phyloP scores from a whole-genome alignment of 2,888 invertebrate species.

The Dastarcus helophoroides region DNA sequence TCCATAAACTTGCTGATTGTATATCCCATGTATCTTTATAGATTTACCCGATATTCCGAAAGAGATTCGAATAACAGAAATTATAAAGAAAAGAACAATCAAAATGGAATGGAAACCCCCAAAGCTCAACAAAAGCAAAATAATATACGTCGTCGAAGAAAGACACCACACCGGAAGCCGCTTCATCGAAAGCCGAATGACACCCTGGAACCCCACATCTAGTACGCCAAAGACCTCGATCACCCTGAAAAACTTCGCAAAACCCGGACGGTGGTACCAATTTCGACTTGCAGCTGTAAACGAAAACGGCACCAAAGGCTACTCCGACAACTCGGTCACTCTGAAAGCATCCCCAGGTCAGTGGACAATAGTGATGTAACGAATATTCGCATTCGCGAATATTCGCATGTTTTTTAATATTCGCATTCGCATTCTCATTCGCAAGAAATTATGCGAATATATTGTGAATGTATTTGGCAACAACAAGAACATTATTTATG shows the following conservation, averaged over 20 bases:
- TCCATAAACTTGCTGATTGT: no score
- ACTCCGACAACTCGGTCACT: slow-evolving; percentile 48
- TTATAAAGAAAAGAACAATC: slow-evolving; percentile 40
- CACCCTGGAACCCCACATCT: slow-evolving; percentile 50
- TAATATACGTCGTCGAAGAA: slow-evolving; percentile 54
- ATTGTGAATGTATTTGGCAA: no score
- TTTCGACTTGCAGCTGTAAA: slow-evolving; percentile 68
- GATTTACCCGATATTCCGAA: slow-evolving; percentile 53
- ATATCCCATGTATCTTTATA: no score
- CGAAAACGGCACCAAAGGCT: slow-evolving; percentile 59
- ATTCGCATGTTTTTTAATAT: no score
- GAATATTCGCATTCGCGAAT: no score
- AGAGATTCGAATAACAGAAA: slow-evolving; percentile 48
- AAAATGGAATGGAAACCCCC: slow-evolving; percentile 31
- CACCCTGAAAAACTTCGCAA: slow-evolving; percentile 44
- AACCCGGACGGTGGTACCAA: slow-evolving; percentile 67
- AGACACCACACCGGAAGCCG: slow-evolving; percentile 58
- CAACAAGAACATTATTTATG: no score
- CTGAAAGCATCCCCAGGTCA: slow-evolving; percentile 45
- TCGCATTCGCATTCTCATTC: no score
- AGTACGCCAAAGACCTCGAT: slow-evolving; percentile 43
- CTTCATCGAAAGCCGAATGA: slow-evolving; percentile 51
- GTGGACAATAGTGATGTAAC: no score
- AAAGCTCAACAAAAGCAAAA: slow-evolving; percentile 11
- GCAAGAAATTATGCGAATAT: no score